These are phyloP conservation scores for Squalus acanthias DNA, from an alignment of 2,797 vertebrate genomes.

Conservation along the genomic window DNA sequence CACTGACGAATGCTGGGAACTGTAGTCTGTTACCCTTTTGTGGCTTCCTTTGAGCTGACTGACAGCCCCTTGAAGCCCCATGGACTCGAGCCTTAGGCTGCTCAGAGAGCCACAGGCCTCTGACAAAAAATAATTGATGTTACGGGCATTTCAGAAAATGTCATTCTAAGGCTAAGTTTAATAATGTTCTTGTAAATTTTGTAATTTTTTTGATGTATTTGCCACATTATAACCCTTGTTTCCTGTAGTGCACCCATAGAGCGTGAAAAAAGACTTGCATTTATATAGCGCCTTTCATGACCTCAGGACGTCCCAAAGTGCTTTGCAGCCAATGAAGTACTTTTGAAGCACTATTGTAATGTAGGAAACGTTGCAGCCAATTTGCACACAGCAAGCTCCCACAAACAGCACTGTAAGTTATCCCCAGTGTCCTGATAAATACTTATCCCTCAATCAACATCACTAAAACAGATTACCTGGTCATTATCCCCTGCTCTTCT, in stretches of 20 bases:
- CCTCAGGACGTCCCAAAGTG: no score
- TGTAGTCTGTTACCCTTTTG: not conserved
- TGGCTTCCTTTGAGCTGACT: not conserved
- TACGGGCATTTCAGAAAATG: not conserved
- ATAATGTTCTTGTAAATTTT: not conserved
- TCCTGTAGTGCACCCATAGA: not conserved
- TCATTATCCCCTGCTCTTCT: no score
- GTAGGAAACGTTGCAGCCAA: no score
- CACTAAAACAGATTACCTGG: no score
- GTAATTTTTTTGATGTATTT: not conserved
- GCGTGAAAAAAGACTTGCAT: no score
- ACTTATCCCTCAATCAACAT: no score
- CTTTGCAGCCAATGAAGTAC: no score
- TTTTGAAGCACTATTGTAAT: no score
- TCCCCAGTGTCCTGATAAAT: no score
- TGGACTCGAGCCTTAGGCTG: not conserved
- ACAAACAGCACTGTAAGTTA: no score
- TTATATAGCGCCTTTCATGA: no score
- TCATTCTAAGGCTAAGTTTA: not conserved
- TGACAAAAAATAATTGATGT: not conserved
- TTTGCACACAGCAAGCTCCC: no score
- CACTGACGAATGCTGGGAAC: not conserved
- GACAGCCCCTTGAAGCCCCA: not conserved
- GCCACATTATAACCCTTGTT: not conserved
- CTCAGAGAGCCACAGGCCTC: not conserved